phyloP scores from a whole-genome alignment of 2,797 vertebrate genomes.

The Valencia hispanica region DNA sequence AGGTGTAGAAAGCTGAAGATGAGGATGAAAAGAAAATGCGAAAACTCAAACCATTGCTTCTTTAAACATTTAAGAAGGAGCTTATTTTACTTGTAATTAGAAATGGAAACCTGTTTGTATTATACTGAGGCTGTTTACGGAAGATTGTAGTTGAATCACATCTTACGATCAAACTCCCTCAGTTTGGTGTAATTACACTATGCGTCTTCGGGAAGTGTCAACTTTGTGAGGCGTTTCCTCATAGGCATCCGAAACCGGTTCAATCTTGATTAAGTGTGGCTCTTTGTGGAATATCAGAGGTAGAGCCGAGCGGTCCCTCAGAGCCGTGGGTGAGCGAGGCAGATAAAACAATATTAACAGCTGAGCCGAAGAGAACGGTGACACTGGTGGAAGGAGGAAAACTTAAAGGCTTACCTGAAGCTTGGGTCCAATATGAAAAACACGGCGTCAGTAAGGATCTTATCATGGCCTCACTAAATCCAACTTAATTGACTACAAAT shows the following conservation, averaged over 20 bases:
- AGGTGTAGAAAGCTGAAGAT: background rate
- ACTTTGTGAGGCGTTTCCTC: slow-evolving; percentile 26
- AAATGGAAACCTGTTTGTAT: background rate
- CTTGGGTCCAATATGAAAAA: slow-evolving; percentile 77
- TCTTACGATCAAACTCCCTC: too few species aligned
- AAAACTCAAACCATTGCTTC: background rate
- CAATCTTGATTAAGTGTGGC: slow-evolving; percentile 57
- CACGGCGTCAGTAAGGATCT: slow-evolving; percentile 56
- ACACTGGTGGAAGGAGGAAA: background rate
- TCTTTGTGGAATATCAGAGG: slow-evolving; percentile 23
- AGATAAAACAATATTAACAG: slow-evolving; percentile 20
- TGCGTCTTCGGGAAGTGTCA: slow-evolving; percentile 25
- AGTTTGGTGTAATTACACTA: too few species aligned
- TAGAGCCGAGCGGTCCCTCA: slow-evolving; percentile 15
- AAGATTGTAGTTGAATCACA: background rate
- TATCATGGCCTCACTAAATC: slow-evolving; percentile 73
- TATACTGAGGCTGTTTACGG: background rate
- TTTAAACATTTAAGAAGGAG: background rate
- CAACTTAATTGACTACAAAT: slow-evolving; percentile 84
- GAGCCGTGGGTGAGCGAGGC: slow-evolving; percentile 13
- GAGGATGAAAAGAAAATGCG: too few species aligned
- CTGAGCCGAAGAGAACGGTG: slow-evolving; percentile 6
- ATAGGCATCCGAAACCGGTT: slow-evolving; percentile 37
- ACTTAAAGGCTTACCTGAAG: slow-evolving; percentile 76
- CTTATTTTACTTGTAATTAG: background rate